Evolutionary conservation across 2,888 invertebrate genomes (phyloP).

Genomic region (Volucella inflata): DNA sequence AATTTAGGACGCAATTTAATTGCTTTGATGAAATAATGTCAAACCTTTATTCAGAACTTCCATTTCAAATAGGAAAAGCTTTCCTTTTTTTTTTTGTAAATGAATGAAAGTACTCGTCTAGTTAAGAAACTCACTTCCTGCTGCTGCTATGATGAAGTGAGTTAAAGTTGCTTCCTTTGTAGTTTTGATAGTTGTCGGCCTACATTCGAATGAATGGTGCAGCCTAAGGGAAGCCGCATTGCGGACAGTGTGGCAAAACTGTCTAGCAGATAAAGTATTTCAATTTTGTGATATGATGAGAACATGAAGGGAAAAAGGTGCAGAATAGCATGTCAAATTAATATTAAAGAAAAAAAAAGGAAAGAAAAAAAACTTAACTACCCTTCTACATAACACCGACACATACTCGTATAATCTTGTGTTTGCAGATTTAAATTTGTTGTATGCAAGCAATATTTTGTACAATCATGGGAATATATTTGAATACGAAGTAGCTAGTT

Average conservation of each 20-base stretch:
- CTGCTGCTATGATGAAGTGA: constrained; percentile 31
- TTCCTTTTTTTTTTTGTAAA: not conserved
- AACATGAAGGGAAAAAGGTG: constrained; percentile 52
- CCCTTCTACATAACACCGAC: no score
- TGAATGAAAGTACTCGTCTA: not conserved
- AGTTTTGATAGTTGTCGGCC: constrained; percentile 51
- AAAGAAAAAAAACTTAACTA: no score
- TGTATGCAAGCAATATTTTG: no score
- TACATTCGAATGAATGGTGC: constrained; percentile 54
- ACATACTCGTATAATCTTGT: no score
- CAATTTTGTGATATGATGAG: constrained; percentile 58
- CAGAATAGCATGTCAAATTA: constrained; percentile 61
- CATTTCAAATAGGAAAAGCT: not conserved
- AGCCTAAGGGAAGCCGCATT: constrained; percentile 65
- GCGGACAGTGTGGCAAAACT: constrained; percentile 64
- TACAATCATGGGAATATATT: no score
- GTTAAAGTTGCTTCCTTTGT: constrained; percentile 26
- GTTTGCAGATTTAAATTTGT: no score
- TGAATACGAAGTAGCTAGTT: no score
- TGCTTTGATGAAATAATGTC: no score
- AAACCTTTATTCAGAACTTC: not conserved
- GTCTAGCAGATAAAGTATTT: constrained; percentile 56
- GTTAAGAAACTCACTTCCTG: constrained; percentile 54
- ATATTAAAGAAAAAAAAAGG: not conserved
- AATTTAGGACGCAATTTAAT: no score